Evolutionary conservation across 2,888 invertebrate genomes (phyloP).

Genomic region (Volucella zonaria): DNA sequence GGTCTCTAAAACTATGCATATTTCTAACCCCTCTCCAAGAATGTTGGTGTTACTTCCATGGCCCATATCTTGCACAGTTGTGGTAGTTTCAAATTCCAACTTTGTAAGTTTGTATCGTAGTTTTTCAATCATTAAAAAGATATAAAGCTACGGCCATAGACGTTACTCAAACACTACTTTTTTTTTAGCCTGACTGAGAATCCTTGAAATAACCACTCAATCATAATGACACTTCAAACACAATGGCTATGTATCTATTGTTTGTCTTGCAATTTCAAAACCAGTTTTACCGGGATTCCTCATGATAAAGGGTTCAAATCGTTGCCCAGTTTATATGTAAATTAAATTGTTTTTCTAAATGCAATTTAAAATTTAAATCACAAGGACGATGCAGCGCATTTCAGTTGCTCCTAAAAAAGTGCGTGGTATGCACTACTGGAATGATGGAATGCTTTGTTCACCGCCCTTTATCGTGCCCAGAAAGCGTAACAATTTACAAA

Average conservation of each 20-base stretch:
- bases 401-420: slow-evolving; percentile 11
- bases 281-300: slow-evolving; percentile 34
- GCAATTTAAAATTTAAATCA: slow-evolving; percentile 11
- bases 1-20: no score
- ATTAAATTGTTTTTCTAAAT: slow-evolving; percentile 15
- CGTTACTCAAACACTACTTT: no score
- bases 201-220: slow-evolving; percentile 45
- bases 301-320: slow-evolving; percentile 17
- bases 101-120: no score
- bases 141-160: no score
- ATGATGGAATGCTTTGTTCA: slow-evolving; percentile 58
- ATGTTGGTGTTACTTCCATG: no score
- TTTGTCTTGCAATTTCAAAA: slow-evolving; percentile 32
- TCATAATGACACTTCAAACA: slow-evolving; percentile 63
- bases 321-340: slow-evolving; percentile 32
- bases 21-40: no score
- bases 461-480: slow-evolving; percentile 47
- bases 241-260: slow-evolving; percentile 32
- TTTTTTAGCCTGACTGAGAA: not conserved
- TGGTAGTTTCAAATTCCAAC: no score
- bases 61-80: no score
- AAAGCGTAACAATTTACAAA: slow-evolving; percentile 52
- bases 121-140: no score
- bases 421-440: slow-evolving; percentile 14
- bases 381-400: slow-evolving; percentile 3